A percentile compares a stretch with the other conserved stretches of the same genome.
Conservation (phyloP, 1,140 invertebrate genomes). For the Delia radicum region DNA sequence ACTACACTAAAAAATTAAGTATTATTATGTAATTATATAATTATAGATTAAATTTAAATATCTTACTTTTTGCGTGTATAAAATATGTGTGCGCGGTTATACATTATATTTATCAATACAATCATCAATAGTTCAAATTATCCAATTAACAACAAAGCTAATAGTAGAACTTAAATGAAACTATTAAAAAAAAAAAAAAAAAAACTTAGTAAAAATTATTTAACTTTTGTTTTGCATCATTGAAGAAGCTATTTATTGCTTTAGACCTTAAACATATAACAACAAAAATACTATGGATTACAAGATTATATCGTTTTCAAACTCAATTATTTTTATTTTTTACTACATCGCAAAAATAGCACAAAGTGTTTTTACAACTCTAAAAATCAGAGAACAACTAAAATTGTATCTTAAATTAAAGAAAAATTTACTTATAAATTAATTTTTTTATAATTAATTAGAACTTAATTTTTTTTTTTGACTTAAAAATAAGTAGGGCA, state of each 20-base stretch:
- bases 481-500: too few species aligned
- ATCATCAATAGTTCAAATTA: neutral
- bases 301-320: too few species aligned
- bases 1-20: too few species aligned
- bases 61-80: neutral
- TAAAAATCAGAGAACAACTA: neutral
- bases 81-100: neutral
- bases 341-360: too few species aligned
- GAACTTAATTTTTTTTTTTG: neutral
- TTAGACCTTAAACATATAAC: neutral
- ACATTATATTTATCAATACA: neutral
- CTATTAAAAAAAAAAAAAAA: neutral
- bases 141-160: neutral
- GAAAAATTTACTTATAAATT: neutral
- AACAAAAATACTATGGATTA: neutral
- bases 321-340: neutral
- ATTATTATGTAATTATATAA: too few species aligned
- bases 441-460: neutral
- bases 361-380: neutral
- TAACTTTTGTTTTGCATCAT: neutral
- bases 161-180: neutral
- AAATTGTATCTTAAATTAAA: neutral
- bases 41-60: too few species aligned
- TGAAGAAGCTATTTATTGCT: neutral
- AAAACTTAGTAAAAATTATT: neutral